These are phyloP conservation scores for Cephus pulcher DNA, from an alignment of 2,888 invertebrate genomes.

Conservation along the genomic window DNA sequence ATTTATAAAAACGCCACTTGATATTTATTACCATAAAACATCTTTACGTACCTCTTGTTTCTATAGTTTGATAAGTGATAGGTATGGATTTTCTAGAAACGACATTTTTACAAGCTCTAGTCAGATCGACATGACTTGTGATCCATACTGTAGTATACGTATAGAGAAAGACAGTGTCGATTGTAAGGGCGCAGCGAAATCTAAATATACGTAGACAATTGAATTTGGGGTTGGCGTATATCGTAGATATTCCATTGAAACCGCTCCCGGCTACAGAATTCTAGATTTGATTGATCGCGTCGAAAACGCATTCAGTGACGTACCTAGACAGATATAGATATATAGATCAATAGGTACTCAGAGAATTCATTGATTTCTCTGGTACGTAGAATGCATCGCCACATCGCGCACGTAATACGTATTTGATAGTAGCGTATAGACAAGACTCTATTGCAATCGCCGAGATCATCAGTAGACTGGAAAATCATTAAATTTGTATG, in stretches of 20 bases:
- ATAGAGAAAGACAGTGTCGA: background rate
- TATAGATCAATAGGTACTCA: background rate
- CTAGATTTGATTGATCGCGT: background rate
- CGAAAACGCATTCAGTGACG: background rate
- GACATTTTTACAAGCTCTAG: background rate
- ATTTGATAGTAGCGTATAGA: background rate
- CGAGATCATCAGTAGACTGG: background rate
- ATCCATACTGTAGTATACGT: background rate
- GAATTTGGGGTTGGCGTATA: background rate
- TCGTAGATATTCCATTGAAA: background rate
- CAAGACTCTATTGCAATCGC: background rate
- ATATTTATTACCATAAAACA: background rate
- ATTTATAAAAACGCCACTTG: background rate
- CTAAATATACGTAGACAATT: background rate
- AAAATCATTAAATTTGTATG: background rate
- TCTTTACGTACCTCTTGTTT: background rate
- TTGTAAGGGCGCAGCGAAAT: background rate
- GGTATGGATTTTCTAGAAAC: background rate
- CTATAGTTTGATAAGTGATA: background rate
- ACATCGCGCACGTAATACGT: background rate
- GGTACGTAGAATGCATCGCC: background rate
- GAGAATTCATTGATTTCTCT: background rate
- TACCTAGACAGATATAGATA: background rate
- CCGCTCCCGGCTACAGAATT: background rate
- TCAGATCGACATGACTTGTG: background rate